Conservation (phyloP, 2,888 invertebrate species). For the Melanophora roralis region DNA sequence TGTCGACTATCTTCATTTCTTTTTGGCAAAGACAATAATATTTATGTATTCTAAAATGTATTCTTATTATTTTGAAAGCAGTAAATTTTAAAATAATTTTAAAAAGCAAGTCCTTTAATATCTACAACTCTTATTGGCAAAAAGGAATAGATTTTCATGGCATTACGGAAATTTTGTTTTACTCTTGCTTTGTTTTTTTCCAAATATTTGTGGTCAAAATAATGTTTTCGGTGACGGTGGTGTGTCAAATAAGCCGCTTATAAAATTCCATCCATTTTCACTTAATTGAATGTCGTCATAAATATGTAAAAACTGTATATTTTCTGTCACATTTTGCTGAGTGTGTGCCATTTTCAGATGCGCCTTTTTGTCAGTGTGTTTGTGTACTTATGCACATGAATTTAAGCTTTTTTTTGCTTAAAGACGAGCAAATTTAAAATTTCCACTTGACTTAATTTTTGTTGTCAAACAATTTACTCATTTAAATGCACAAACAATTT, state of each 20-base stretch:
- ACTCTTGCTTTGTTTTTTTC: not conserved
- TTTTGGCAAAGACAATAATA: not conserved
- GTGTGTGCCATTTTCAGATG: too few relatives aligned
- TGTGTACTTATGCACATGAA: not conserved
- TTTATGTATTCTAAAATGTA: too few relatives aligned
- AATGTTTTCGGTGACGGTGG: constrained; percentile 59
- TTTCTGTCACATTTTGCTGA: constrained; percentile 27
- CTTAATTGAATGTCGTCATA: constrained; percentile 74
- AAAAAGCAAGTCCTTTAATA: not conserved
- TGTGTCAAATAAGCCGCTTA: constrained; percentile 76
- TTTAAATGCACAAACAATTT: constrained; percentile 48
- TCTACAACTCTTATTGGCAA: not conserved
- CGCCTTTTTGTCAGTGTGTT: not conserved
- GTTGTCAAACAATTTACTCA: constrained; percentile 74
- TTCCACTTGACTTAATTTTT: constrained; percentile 77
- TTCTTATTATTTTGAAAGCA: not conserved
- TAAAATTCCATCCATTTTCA: constrained; percentile 76
- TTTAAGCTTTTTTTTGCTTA: constrained; percentile 68
- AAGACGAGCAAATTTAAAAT: constrained; percentile 78
- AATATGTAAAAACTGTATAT: constrained; percentile 50
- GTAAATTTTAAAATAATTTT: not conserved
- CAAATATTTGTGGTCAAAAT: constrained; percentile 47
- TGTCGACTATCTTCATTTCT: not conserved
- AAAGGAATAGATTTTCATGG: too few relatives aligned
- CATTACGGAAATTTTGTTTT: not conserved